Conservation (phyloP, 2,113 vertebrate species). For the Podarcis raffonei region DNA sequence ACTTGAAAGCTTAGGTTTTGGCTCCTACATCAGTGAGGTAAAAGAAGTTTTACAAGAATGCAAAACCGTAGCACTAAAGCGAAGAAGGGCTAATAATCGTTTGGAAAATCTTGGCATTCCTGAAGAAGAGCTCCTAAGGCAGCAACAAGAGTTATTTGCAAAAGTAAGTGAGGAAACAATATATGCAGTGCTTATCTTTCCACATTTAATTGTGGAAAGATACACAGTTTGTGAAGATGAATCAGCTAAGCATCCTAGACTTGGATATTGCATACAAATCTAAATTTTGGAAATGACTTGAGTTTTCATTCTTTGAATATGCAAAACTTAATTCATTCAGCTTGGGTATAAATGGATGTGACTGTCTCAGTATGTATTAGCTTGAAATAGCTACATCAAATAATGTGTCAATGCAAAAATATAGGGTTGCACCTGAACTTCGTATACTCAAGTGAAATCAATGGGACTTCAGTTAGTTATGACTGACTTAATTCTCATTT, state of each 20-base stretch:
- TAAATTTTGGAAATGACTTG: background rate
- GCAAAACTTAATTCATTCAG: background rate
- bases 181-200: background rate
- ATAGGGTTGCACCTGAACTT: background rate
- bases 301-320: background rate
- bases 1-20: conserved; percentile 97
- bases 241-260: conserved; percentile 17
- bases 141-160: conserved; percentile 97
- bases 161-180: conserved; percentile 83
- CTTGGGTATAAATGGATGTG: background rate
- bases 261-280: background rate
- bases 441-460: too few species aligned
- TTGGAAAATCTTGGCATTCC: conserved; percentile 98
- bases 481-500: too few species aligned
- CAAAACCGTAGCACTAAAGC: conserved; percentile 98
- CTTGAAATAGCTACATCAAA: background rate
- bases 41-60: conserved; percentile 99
- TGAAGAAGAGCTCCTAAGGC: conserved; percentile 95
- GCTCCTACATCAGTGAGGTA: conserved; percentile 96
- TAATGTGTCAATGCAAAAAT: background rate
- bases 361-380: background rate
- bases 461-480: too few species aligned
- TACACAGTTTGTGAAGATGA: background rate
- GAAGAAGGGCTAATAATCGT: conserved; percentile 96
- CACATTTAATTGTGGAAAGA: background rate